Evolutionary conservation across 2,113 vertebrate genomes (phyloP), one percentile per base, ranked within the genome.

Genomic region (Noturus placidus): DNA sequence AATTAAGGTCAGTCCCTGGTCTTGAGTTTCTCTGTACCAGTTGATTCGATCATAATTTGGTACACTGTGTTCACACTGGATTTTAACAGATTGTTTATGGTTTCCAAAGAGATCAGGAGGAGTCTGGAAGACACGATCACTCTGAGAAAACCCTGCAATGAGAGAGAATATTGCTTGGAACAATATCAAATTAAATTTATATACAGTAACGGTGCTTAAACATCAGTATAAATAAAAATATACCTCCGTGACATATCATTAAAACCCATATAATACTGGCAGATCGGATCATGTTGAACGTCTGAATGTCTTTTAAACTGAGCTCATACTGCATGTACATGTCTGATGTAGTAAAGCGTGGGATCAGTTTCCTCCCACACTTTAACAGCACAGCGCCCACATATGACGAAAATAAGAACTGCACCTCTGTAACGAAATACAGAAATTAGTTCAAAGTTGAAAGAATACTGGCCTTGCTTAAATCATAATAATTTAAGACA

Each of bases 21-120:
- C 30, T 3, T 76, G 33, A 6, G 2, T 14, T 33, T 92, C 90
- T 15, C 91, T 91, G 90, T 92, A 93, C 93, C 93, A 93, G n/a
- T 86, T 65, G 5, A 93, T 90, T 33, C 0, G 22, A 3, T 92
- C 0, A 6, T 91, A 91, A 87, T 0, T 59, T 0, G 83, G 0
- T 67, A 90, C 87, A 0, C 19, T 88, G 79, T 93, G 93, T 35
- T 56, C 89, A 82, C 93, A 93, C 7, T 1, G 11, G 10, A 94
- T 87, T 61, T 14, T 8, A 17, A 86, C 88, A 5, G 5, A 17
- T 86, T 61, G 0, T 84, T 42, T 57, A 14, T 6, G 30, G 2
- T 27, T 22, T 0, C 72, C 56, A 50, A 30, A 46, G 14, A 86
- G 35, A 63, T 86, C 33, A 77, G 67, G 42, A 85, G 91, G 89